These are phyloP conservation scores for Datnioides undecimradiatus DNA, from an alignment of 2,113 vertebrate genomes.

Conservation along the genomic window DNA sequence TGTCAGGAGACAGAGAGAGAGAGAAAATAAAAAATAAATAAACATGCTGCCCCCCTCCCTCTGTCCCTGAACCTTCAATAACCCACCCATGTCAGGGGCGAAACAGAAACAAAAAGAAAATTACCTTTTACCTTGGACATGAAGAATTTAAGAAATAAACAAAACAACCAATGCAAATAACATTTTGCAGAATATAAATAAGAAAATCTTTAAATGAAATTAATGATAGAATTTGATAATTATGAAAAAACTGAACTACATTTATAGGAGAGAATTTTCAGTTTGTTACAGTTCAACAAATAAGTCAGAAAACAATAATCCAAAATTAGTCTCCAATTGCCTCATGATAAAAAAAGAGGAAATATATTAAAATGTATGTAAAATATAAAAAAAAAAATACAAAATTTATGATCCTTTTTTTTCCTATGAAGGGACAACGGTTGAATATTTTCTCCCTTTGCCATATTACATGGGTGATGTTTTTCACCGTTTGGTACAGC, in stretches of 20 bases:
- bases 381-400: background rate
- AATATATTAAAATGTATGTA: background rate
- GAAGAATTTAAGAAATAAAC: background rate
- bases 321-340: background rate
- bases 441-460: constrained; percentile 20
- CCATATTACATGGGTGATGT: background rate
- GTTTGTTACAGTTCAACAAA: background rate
- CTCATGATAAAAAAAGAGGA: background rate
- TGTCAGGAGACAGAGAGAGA: constrained; percentile 61
- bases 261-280: background rate
- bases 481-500: constrained; percentile 38
- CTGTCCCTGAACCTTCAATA: constrained; percentile 41
- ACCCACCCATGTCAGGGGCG: constrained; percentile 32
- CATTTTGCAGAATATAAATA: background rate
- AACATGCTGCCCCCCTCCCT: constrained; percentile 42
- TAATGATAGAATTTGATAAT: background rate
- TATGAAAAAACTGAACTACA: background rate
- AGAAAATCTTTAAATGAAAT: background rate
- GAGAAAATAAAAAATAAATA: constrained; percentile 71
- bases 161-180: background rate
- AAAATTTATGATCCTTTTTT: background rate
- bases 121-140: constrained; percentile 25
- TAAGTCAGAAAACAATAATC: background rate
- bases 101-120: constrained; percentile 41
- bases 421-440: background rate